Percentiles rank a stretch among this genome's conserved stretches.
These are phyloP conservation scores for Drosophila leonis DNA, from an alignment of 2,888 invertebrate genomes.

Conservation along the genomic window DNA sequence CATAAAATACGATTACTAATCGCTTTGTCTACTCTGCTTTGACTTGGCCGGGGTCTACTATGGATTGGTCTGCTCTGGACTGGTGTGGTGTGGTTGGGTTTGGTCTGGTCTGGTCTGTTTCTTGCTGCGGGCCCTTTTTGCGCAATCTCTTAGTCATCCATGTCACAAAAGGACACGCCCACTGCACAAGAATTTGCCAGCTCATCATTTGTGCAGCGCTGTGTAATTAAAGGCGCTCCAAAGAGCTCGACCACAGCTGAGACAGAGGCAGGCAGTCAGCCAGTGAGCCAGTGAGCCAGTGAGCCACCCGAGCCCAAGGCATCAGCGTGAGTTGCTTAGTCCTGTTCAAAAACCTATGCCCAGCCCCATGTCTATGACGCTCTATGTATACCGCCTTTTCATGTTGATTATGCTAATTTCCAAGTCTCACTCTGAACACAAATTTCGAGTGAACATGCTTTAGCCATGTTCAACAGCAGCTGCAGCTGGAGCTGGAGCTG, in stretches of 20 bases:
- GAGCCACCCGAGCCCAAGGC: conserved; percentile 37
- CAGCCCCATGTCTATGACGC: conserved; percentile 18
- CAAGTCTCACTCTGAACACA: conserved; percentile 66
- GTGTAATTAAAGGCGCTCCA: conserved; percentile 74
- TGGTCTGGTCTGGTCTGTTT: conserved; percentile 10
- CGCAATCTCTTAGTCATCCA: conserved; percentile 73
- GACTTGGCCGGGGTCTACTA: conserved; percentile 17
- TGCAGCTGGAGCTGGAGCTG: conserved; percentile 5
- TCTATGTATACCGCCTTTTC: conserved; percentile 64
- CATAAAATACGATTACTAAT: conserved; percentile 71
- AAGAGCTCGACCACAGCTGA: conserved; percentile 69
- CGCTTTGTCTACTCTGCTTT: conserved; percentile 64
- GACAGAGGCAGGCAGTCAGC: conserved; percentile 2
- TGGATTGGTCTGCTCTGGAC: conserved; percentile 10
- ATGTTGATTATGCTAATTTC: conserved; percentile 78
- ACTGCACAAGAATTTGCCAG: conserved; percentile 71
- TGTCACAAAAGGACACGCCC: conserved; percentile 37
- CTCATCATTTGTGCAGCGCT: conserved; percentile 75
- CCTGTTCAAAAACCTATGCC: conserved; percentile 23
- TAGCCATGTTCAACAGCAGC: conserved; percentile 38
- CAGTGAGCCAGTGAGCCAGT: not conserved
- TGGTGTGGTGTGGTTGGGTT: conserved; percentile 8
- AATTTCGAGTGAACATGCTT: conserved; percentile 70
- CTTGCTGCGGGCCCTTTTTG: conserved; percentile 71
- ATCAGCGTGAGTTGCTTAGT: conserved; percentile 58